These are phyloP conservation scores for Thereva unica DNA, from an alignment of 2,888 invertebrate genomes.

Conservation along the genomic window DNA sequence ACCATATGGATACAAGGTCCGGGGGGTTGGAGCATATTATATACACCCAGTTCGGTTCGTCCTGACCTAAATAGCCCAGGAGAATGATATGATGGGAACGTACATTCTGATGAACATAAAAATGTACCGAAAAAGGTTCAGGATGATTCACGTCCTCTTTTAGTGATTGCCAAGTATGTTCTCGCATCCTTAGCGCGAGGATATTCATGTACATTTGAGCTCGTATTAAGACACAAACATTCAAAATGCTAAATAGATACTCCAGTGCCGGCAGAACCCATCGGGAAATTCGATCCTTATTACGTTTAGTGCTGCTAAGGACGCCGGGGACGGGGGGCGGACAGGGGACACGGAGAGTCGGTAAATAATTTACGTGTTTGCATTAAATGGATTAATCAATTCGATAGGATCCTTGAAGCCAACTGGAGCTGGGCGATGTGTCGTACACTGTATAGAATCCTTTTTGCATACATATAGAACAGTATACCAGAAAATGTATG, in stretches of 20 bases:
- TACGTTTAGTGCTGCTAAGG: slow-evolving; percentile 8
- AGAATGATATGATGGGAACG: slow-evolving; percentile 14
- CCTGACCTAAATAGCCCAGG: slow-evolving; percentile 27
- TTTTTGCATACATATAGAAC: no score
- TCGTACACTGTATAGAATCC: no score
- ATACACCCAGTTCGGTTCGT: slow-evolving; percentile 9
- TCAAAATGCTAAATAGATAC: slow-evolving; percentile 14
- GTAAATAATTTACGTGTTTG: slow-evolving; percentile 25
- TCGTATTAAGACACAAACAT: not conserved
- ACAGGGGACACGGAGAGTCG: not conserved
- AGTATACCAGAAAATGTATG: no score
- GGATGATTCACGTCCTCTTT: slow-evolving; percentile 3
- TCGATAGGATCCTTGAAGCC: not conserved
- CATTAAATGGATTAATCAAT: slow-evolving; percentile 23
- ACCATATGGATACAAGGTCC: not conserved
- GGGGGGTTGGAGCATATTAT: not conserved
- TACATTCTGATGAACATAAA: slow-evolving; percentile 19
- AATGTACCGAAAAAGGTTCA: slow-evolving; percentile 3
- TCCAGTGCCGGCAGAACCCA: slow-evolving; percentile 2
- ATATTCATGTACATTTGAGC: no score
- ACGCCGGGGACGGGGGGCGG: no score
- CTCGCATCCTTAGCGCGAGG: not conserved
- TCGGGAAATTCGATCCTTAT: slow-evolving; percentile 18
- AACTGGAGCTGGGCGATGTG: no score
- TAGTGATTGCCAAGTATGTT: slow-evolving; percentile 15